phyloP scores from a whole-genome alignment of 2,113 vertebrate species.

The Lagopus muta region DNA sequence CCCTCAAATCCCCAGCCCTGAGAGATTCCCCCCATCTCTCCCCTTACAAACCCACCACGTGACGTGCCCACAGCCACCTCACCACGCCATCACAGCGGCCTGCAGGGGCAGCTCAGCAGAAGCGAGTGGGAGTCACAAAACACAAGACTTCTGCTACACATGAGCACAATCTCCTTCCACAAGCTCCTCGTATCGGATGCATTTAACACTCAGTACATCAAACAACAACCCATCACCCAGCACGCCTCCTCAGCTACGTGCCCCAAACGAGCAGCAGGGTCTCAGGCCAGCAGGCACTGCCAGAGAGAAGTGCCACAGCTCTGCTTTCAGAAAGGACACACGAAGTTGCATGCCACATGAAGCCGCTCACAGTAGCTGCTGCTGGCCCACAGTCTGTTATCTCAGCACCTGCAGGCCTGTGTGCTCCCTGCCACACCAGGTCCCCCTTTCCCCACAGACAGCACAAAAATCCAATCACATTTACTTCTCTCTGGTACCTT shows the following conservation, averaged over 20 bases:
- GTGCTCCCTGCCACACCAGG: not conserved
- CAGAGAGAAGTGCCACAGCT: not conserved
- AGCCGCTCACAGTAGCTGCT: not conserved
- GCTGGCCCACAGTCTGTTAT: not conserved
- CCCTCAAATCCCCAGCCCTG: not conserved
- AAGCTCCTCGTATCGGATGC: not conserved
- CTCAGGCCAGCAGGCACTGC: fast-evolving
- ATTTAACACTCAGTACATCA: not conserved
- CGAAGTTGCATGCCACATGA: fast-evolving
- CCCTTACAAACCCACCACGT: not conserved
- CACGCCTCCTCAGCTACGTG: fast-evolving
- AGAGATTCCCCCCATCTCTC: not conserved
- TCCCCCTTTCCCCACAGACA: not conserved
- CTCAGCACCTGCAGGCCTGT: not conserved
- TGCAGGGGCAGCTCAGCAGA: too few relatives aligned
- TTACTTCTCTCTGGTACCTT: not conserved
- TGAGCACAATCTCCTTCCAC: not conserved
- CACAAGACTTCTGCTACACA: not conserved
- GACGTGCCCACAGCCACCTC: not conserved
- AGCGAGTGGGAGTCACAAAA: not conserved
- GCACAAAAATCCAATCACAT: not conserved
- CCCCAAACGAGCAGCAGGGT: not conserved
- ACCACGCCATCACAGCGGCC: too few relatives aligned
- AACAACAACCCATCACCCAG: not conserved
- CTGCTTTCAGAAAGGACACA: not conserved